A percentile compares a stretch with the other conserved stretches of the same genome.
phyloP scores from a whole-genome alignment of 2,113 vertebrate genomes.

The Dipodomys merriami region DNA sequence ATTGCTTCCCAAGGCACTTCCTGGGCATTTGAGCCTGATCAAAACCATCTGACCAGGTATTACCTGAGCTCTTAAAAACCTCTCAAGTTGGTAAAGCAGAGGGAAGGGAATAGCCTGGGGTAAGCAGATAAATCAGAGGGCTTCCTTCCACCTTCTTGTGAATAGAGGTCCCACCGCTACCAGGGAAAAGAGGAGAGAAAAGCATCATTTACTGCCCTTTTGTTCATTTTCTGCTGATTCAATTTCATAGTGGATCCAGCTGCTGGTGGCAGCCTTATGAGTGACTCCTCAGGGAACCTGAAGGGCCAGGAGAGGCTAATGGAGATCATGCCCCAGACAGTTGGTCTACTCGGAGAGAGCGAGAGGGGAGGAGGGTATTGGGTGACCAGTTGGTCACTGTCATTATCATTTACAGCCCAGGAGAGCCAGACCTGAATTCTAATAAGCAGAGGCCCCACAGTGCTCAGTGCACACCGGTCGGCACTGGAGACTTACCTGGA shows the following conservation, averaged over 20 bases:
- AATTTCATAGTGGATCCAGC: not conserved
- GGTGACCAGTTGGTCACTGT: not conserved
- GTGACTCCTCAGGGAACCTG: not conserved
- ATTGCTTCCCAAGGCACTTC: not conserved
- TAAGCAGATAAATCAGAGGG: not conserved
- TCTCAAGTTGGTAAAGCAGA: not conserved
- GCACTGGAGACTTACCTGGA: not conserved
- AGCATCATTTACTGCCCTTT: not conserved
- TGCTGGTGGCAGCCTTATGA: not conserved
- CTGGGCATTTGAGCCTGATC: not conserved
- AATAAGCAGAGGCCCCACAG: not conserved
- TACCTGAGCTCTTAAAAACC: not conserved
- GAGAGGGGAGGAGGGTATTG: not conserved
- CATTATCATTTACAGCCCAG: not conserved
- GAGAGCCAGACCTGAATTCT: not conserved
- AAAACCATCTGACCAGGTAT: no score
- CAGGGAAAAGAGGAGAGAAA: no score
- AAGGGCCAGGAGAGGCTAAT: not conserved
- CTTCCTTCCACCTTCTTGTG: not conserved
- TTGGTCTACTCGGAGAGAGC: not conserved
- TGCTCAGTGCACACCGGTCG: not conserved
- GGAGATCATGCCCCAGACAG: not conserved
- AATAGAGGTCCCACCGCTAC: not conserved
- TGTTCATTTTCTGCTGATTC: constrained; percentile 10
- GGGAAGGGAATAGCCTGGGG: not conserved